A percentile compares a stretch with the other conserved stretches of the same genome.
phyloP scores from a whole-genome alignment of 2,888 invertebrate genomes.

The Papilio elwesi region DNA sequence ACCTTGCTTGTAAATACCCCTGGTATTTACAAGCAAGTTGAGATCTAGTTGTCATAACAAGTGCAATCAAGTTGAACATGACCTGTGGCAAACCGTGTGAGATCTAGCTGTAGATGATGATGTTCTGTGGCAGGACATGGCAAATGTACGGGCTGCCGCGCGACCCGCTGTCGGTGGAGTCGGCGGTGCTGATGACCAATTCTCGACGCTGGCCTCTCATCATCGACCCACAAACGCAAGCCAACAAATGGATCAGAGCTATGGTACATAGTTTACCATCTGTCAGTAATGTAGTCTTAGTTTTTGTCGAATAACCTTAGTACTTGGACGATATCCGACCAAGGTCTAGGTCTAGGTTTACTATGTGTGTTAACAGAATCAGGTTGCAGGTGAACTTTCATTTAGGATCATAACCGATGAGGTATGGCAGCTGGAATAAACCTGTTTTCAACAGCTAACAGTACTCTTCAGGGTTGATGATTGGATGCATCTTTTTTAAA shows the following conservation, averaged over 20 bases:
- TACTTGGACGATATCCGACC: no score
- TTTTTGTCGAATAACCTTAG: neutral
- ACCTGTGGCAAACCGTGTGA: no score
- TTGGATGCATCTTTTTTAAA: neutral
- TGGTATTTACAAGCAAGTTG: no score
- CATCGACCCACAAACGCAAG: constrained; percentile 96
- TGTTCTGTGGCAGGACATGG: constrained; percentile 82
- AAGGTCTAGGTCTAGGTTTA: neutral
- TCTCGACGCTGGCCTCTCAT: constrained; percentile 95
- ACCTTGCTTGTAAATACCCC: no score
- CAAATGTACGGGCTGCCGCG: constrained; percentile 93
- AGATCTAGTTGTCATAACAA: no score
- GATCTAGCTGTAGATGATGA: neutral
- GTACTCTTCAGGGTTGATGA: no score
- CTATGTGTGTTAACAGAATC: no score
- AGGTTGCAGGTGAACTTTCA: no score
- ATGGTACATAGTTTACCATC: constrained; percentile 84
- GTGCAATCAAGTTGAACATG: no score
- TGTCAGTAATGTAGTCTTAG: neutral
- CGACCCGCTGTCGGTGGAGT: constrained; percentile 94
- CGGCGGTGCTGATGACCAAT: constrained; percentile 92
- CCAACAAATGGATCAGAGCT: constrained; percentile 95
- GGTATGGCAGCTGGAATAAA: no score
- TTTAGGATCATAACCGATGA: no score
- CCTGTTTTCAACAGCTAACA: neutral